Base-by-base conservation (phyloP, 2,113 vertebrate species). In the Myrmecobius fasciatus region DNA sequence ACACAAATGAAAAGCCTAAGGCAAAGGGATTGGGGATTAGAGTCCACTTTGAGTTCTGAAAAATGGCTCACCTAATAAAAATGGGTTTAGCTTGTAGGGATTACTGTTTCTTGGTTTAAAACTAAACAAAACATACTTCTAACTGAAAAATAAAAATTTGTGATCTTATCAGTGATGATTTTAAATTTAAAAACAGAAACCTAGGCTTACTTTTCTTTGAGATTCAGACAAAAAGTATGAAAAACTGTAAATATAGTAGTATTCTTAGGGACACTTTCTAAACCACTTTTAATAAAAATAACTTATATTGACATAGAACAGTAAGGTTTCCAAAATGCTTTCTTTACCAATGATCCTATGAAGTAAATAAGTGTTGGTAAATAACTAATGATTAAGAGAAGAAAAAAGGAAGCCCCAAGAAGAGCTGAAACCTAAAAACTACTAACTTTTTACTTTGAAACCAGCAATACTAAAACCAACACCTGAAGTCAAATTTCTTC, bases 201-300 rank as follows among this genome's bases (percentile, higher is more conserved):
- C 67, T 53, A 92, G 96, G 88, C 43, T 96, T 97, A 96, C 91
- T 98, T 97, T 96, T 96, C 94, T 97, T 97, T 48, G 96, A 94
- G 98, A 96, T 98, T 98, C 92, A 95, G 94, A 98, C 94, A 97
- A 98, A 98, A 94, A 98, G 31, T 97, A 95, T 96, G 67, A 48
- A 94, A 96, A 93, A 88, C 96, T 11, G 90, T 36, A 36, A 52
- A 96, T 95, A 95, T 75, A 43, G 60, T 93, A 53, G 95, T 31
- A 95, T 75, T 96, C 94, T 95, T 93, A 94, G 96, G 83, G 96
- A 53, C 36, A 95, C 53, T 95, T 94, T 93, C 46, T 96, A 97
- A 96, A 10, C 20, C 94, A 95, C 60, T 49, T 96, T 20, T 60
- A 95, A 10, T 75, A n/a, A n/a, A n/a, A 75, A 36, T n/a, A 95